Percentiles rank a stretch among this genome's conserved stretches.
Conservation (phyloP, 2,113 vertebrate genomes). For the Zosterops hypoxanthus region DNA sequence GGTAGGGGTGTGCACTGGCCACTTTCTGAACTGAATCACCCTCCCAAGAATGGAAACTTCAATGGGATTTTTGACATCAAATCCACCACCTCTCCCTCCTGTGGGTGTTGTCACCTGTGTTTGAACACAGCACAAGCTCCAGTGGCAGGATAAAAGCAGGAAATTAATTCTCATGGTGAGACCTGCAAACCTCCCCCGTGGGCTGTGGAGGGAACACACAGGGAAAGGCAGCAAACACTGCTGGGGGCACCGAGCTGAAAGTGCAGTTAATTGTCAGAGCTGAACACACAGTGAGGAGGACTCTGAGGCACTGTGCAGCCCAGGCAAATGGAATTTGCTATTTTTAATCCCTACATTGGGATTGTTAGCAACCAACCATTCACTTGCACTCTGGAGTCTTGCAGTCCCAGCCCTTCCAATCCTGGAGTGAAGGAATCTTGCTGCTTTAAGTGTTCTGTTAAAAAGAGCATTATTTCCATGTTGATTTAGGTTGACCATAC, state of each 20-base stretch:
- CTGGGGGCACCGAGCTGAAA: neutral
- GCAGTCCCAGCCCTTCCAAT: neutral
- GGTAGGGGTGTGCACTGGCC: neutral
- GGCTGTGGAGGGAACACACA: neutral
- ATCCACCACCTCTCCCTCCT: neutral
- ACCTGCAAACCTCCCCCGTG: neutral
- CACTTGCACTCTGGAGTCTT: neutral
- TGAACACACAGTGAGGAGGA: neutral
- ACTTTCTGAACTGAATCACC: neutral
- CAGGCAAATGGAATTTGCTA: neutral
- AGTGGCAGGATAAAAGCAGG: neutral
- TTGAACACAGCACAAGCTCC: neutral
- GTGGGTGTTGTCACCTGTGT: neutral
- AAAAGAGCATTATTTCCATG: conserved; percentile 12
- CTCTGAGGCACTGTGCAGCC: neutral
- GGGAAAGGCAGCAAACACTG: neutral
- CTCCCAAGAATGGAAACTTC: neutral
- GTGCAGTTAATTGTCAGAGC: neutral
- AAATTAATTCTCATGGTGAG: neutral
- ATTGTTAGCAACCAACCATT: conserved; percentile 31
- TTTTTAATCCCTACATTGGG: neutral
- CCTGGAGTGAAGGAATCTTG: neutral
- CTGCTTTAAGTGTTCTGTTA: conserved; percentile 67
- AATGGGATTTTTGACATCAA: neutral
- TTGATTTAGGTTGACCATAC: neutral